Percentiles rank a stretch among this genome's conserved stretches.
Conservation (phyloP, 2,113 vertebrate species). For the Lagopus muta region DNA sequence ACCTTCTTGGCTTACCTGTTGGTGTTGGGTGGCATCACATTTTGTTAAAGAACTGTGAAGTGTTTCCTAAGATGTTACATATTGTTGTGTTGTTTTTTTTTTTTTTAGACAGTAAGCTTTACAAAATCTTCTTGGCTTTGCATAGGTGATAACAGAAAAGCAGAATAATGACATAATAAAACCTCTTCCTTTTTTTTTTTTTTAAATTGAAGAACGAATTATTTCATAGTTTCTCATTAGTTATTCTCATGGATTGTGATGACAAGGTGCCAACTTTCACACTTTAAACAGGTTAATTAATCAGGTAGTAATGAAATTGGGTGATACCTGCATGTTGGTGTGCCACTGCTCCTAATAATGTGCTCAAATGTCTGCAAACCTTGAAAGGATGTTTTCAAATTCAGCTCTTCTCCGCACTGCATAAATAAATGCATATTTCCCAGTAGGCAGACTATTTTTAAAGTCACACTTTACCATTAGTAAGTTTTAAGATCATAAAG, state of each 20-base stretch:
- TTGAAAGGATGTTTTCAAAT: conserved; percentile 63
- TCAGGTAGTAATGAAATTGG: conserved; percentile 84
- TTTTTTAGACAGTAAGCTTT: conserved; percentile 70
- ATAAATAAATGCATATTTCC: conserved; percentile 71
- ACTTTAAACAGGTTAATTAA: conserved; percentile 87
- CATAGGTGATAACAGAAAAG: conserved; percentile 80
- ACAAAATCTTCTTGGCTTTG: conserved; percentile 76
- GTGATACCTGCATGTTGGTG: conserved; percentile 82
- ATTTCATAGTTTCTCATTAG: conserved; percentile 82
- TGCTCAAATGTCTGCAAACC: conserved; percentile 75
- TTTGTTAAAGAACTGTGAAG: conserved; percentile 81
- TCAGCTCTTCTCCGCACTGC: conserved; percentile 57
- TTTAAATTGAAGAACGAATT: conserved; percentile 84
- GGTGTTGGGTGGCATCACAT: conserved; percentile 70
- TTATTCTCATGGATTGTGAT: conserved; percentile 78
- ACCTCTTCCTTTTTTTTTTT: conserved; percentile 65
- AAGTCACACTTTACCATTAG: conserved; percentile 32
- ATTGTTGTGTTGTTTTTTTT: background rate
- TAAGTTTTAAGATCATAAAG: background rate
- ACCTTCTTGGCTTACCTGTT: conserved; percentile 67
- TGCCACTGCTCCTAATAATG: conserved; percentile 73
- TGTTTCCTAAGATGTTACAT: conserved; percentile 69
- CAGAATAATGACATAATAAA: conserved; percentile 81
- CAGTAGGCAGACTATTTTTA: conserved; percentile 62
- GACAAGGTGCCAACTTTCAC: conserved; percentile 85